Base-by-base conservation (phyloP, 2,113 vertebrate species). In the Microtus oregoni region DNA sequence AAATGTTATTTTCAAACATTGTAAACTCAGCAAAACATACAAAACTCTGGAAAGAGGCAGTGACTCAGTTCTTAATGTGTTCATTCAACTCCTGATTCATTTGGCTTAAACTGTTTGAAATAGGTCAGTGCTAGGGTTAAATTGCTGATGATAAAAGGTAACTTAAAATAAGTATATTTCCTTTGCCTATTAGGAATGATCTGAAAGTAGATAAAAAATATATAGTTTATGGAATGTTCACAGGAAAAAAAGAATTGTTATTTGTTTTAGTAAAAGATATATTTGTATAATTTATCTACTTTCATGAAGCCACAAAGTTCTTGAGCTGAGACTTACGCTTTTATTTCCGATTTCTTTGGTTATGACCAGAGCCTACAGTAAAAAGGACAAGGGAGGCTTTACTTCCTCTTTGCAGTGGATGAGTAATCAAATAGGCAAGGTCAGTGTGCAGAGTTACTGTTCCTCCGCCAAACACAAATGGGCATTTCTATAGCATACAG, bases 51-150 rank as follows among this genome's bases (percentile, higher is more conserved):
- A 32, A 76, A 76, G 67, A 28, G 26, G 50, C 26, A 92, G 9
- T 90, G 32, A 67, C 24, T 90, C 87, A 72, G 50, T 14, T 15
- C 28, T 94, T n/a, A 86, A 89, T 89, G 35, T 81, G 14, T 3
- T 38, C 86, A 50, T 82, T 61, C 91, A 92, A 83, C 13, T 79
- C 6, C 68, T 92, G 86, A 91, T 92, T 96, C 76, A 78, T 52
- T 38, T 78, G 72, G 85, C 38, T 61, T 52, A 89, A 96, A 65
- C 47, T 73, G 81, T 81, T 92, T 81, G 67, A 58, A 68, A 19
- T 52, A 87, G 19, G n/a, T 14, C n/a, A 92, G 58, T 72, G 32
- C 41, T 68, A 90, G 44, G 11, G 61, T n/a, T 90, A 72, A 63
- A 2, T 61, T 7, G 30, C 20, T 89, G 75, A 67, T 82, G 63